Base-by-base conservation (phyloP, 2,888 invertebrate species). In the Noctua janthe region DNA sequence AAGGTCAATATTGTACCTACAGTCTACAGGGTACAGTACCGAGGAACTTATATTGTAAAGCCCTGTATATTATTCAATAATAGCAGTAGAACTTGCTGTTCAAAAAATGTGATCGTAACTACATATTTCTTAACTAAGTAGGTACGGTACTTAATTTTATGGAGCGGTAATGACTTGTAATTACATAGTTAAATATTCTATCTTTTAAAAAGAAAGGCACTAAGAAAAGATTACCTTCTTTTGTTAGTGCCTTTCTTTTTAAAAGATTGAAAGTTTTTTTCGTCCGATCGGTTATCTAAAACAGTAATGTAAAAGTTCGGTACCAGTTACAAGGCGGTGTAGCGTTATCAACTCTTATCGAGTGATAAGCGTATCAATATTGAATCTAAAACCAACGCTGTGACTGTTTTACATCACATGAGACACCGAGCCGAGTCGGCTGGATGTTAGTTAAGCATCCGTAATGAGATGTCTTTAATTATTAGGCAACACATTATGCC, bases 1-100 rank as follows among this genome's bases (percentile, higher is more conserved):
- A 87, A 90, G 90, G 89, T 86, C 88, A 88, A 81, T 81, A 82
- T 79, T 80, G 79, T 86, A 84, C 78, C 64, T 81, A 80, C 72
- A 67, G 23, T 39, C 62, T 49, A 49, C 47, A 15, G 49, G 64
- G 43, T 74, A 74, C 23, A 76, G 23, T 71, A 67, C 17, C 54
- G n/a, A 59, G 29, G 35, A 71, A 62, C 69, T 75, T 72, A 62
- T 17, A 67, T 51, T 15, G 15, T 66, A n/a, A 66, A 71, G 13
- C 7, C 43, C 15, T 75, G 4, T 62, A 6, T 51, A 49, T 39
- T 47, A 39, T 43, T 23, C 13, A 64, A 72, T 69, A 29, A 56
- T 66, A 75, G 11, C 5, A 35, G 20, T 47, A 49, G 29, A 29
- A 29, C 29, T 29, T 29, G 29, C 29, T 71, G 10, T 39, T 62